Evolutionary conservation across 2,888 invertebrate genomes (phyloP).

Genomic region (Thelaira solivaga): DNA sequence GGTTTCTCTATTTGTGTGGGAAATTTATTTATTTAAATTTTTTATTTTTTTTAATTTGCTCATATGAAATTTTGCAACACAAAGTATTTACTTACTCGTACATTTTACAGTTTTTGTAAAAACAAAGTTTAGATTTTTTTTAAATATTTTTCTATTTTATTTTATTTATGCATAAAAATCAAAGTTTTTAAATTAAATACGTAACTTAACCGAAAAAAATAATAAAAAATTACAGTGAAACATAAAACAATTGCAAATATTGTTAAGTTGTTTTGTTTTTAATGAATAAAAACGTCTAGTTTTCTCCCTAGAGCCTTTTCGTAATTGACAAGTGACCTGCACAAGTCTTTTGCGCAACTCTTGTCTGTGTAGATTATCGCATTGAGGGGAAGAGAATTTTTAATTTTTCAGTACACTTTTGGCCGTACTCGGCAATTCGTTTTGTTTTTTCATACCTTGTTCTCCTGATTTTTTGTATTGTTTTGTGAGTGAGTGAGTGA

Average conservation of each 20-base stretch:
- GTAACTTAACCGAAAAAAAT: neutral
- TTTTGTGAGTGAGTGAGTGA: no score
- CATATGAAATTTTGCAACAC: conserved; percentile 9
- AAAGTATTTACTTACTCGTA: neutral
- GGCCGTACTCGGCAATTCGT: no score
- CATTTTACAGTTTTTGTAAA: conserved; percentile 28
- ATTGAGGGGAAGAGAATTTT: no score
- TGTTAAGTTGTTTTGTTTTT: no score
- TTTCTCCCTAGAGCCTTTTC: no score
- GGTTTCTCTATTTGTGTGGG: neutral
- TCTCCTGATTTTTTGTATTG: no score
- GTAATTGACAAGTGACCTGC: no score
- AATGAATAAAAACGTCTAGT: no score
- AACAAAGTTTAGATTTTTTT: conserved; percentile 31
- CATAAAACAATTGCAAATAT: neutral
- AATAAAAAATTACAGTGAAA: neutral
- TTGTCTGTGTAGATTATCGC: no score
- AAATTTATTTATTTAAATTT: neutral
- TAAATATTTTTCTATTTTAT: neutral
- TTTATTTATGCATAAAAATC: conserved; percentile 45
- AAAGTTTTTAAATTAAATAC: conserved; percentile 50
- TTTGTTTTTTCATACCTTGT: no score
- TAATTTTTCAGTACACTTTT: no score
- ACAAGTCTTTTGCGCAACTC: no score
- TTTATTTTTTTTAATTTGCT: conserved; percentile 1